A percentile compares a stretch with the other conserved stretches of the same genome.
phyloP scores from a whole-genome alignment of 2,113 vertebrate species.

The Alouatta palliata region DNA sequence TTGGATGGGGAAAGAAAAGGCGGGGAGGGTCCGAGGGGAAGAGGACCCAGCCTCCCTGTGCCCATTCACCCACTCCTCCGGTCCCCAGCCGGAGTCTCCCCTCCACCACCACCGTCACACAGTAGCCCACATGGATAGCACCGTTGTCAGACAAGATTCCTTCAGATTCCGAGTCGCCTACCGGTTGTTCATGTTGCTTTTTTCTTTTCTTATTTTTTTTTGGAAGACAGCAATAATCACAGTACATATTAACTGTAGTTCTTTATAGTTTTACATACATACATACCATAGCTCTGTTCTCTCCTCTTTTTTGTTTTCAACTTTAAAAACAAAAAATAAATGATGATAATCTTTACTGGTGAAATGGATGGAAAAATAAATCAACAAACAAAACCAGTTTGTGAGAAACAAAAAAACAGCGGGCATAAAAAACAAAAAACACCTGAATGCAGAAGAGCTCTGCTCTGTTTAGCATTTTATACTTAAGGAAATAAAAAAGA shows the following conservation, averaged over 20 bases:
- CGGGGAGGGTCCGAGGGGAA: neutral
- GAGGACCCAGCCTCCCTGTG: neutral
- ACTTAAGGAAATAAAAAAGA: slow-evolving; percentile 88
- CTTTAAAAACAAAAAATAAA: slow-evolving; percentile 81
- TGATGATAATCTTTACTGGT: slow-evolving; percentile 90
- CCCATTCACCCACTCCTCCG: slow-evolving; percentile 4
- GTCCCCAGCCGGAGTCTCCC: slow-evolving; percentile 48
- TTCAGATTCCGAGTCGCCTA: slow-evolving; percentile 89
- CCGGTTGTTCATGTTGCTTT: slow-evolving; percentile 62
- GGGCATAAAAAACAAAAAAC: slow-evolving; percentile 84
- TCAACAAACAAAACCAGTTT: slow-evolving; percentile 87
- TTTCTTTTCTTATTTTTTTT: slow-evolving; percentile 50
- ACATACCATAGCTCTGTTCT: slow-evolving; percentile 84
- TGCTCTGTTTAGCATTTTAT: slow-evolving; percentile 96
- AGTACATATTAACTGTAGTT: slow-evolving; percentile 90
- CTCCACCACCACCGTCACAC: slow-evolving; percentile 65
- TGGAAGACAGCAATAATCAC: slow-evolving; percentile 88
- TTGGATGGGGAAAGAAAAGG: slow-evolving; percentile 11
- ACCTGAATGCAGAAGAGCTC: slow-evolving; percentile 88
- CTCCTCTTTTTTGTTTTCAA: slow-evolving; percentile 80
- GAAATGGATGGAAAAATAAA: slow-evolving; percentile 78
- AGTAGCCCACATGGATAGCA: slow-evolving; percentile 79
- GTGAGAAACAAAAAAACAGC: slow-evolving; percentile 86
- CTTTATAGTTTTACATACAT: slow-evolving; percentile 86
- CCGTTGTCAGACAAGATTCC: slow-evolving; percentile 83